Evolutionary conservation across 2,797 vertebrate genomes (phyloP), one percentile per base, ranked within the genome.

Genomic region (Argyrosomus regius): DNA sequence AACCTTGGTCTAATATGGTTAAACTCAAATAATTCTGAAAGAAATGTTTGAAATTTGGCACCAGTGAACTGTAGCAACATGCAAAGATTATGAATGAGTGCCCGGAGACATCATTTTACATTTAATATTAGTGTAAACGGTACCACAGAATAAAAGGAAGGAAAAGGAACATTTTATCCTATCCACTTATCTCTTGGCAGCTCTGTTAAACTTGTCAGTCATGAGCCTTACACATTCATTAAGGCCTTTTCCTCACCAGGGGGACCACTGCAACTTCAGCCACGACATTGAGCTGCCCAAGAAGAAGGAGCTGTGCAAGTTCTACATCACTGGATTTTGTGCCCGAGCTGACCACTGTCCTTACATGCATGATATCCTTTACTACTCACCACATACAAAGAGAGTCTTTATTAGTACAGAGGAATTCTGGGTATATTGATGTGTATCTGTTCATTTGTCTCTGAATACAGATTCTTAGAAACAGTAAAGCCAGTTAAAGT

Each of bases 291-390:
- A 99, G 77, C 93, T 99, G 45, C 98, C 98, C 1, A 98, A 98
- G 92, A 99, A 99, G 90, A 96, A 98, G 35, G 98, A 99, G 58
- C 95, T 99, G 22, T 99, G 98, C 96, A 99, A 99, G 88, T 99
- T 99, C 83, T 99, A 99, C 92, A 98, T 99, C 89, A 99, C 97
- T 0, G 98, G 98, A 0, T 99, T 97, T 89, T 99, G 98, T 1
- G 98, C 98, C 22, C 87, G 97, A 49, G 98, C 97, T 0, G 97
- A 99, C 78, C 98, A 97, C 93, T 99, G 98, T 75, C 97, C 97
- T 0, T 99, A 98, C 89, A 99, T 99, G 98, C 98, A 99, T 5
- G 96, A 99, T 99, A 99, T 99, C 98, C 97, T 99, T 97, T 80
- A 26, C 66, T 54, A 1, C 3, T 65, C 11, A 28, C 13, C 54